These are phyloP conservation scores for Strongylocentrotus purpuratus DNA, from an alignment of 35 echinoderm and acorn worm genomes.

Conservation along the genomic window DNA sequence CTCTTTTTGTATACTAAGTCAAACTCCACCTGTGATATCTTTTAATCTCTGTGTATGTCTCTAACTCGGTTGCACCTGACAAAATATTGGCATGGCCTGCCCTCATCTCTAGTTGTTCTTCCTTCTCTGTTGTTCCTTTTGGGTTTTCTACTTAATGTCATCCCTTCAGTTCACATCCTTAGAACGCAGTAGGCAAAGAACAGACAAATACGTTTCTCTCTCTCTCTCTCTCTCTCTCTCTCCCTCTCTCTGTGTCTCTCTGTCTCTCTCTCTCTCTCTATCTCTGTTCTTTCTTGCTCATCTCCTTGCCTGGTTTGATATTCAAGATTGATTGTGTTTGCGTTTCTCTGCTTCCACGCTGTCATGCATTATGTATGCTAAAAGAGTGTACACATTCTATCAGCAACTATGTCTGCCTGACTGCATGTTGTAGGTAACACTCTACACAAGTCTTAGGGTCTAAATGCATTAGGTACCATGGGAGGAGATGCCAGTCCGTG, in stretches of 20 bases:
- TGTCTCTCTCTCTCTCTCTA: not conserved
- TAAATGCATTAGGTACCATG: not conserved
- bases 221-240: not conserved
- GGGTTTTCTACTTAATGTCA: too few relatives aligned
- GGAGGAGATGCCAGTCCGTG: not conserved
- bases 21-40: too few relatives aligned
- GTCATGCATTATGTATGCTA: conserved; percentile 33
- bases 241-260: not conserved
- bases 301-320: not conserved
- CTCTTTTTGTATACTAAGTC: too few relatives aligned
- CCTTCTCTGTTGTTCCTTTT: too few relatives aligned
- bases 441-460: not conserved
- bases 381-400: conserved; percentile 26
- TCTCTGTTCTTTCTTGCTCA: not conserved
- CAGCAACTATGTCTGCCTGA: not conserved
- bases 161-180: too few relatives aligned
- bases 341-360: conserved; percentile 25
- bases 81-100: too few relatives aligned
- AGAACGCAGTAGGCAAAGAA: not conserved
- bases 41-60: too few relatives aligned
- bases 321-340: conserved; percentile 38
- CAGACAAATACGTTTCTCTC: not conserved
- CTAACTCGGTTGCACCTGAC: too few relatives aligned
- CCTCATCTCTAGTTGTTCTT: too few relatives aligned
- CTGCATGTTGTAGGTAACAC: not conserved